Percentiles rank a stretch among this genome's conserved stretches.
Evolutionary conservation across 2,113 vertebrate species (phyloP).

Genomic region (Rhinopomastus cyanomelas): DNA sequence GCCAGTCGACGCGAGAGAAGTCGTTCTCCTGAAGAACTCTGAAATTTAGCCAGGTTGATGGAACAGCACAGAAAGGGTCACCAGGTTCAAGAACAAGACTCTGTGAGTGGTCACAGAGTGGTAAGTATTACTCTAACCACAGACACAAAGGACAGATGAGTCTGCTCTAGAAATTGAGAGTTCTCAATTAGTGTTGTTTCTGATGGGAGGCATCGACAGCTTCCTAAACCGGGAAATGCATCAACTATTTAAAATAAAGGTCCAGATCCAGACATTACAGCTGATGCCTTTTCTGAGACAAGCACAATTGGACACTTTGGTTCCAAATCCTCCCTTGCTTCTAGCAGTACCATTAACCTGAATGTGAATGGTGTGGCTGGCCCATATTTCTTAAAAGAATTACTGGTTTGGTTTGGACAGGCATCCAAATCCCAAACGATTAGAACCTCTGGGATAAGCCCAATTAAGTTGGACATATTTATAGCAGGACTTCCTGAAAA

Average conservation of each 20-base stretch:
- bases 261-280: background rate
- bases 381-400: background rate
- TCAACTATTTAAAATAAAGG: background rate
- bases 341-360: background rate
- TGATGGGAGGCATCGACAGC: background rate
- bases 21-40: background rate
- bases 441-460: background rate
- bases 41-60: background rate
- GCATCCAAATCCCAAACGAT: background rate
- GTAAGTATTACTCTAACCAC: background rate
- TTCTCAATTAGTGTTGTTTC: background rate
- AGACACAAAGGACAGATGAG: background rate
- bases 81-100: background rate
- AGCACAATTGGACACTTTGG: background rate
- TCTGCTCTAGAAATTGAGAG: background rate
- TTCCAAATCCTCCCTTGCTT: background rate
- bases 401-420: background rate
- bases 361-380: background rate
- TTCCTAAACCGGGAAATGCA: background rate
- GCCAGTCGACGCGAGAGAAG: background rate
- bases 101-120: rapidly evolving
- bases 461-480: background rate
- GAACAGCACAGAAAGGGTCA: background rate
- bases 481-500: constrained; percentile 9
- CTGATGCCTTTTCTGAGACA: background rate